Base-by-base conservation (phyloP, 1,140 invertebrate species). In the Lordiphosa mommai region DNA sequence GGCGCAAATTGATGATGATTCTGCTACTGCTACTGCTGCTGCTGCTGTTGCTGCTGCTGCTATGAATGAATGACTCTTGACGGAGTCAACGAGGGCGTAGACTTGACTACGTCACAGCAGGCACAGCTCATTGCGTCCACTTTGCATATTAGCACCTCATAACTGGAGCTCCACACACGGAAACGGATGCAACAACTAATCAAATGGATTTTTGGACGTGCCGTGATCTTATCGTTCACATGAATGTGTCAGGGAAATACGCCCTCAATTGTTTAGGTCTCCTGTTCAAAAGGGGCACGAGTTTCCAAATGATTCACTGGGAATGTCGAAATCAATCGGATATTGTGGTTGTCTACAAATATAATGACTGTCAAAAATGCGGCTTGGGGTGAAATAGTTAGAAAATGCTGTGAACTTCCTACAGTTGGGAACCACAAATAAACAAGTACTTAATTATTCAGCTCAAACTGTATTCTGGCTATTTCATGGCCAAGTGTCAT, bases 221-320 rank as follows among this genome's bases (percentile, higher is more conserved):
- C 57, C 17, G 14, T 63, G 76, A 82, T 82, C 47, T 58, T 82
- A 82, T 82, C 77, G 30, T 29, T 55, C 47, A 13, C 77, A 82
- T 82, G 77, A 76, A 52, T 76, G 44, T 82, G 79, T 71, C 77
- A 59, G 76, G 76, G 51, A 82, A 82, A 68, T 71, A 56, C 77
- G 61, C 66, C 61, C 61, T 67, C 41, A 41, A 66, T 55, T 44
- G 23, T 32, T 20, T 17, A 7, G 12, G 37, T 51, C 65, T 80
- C 67, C 77, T 82, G 70, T 59, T 82, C 44, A 53, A 9, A 48
- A 10, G 37, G 38, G 50, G 52, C 74, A 51, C 74, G 65, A 80
- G 23, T 51, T 23, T 34, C 3, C 14, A 44, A 43, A 47, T 67
- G 51, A 36, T 43, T 43, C 61, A 60, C 49, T 7, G 43, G 44